Evolutionary conservation across 2,113 vertebrate genomes (phyloP).

Genomic region (Limanda limanda): DNA sequence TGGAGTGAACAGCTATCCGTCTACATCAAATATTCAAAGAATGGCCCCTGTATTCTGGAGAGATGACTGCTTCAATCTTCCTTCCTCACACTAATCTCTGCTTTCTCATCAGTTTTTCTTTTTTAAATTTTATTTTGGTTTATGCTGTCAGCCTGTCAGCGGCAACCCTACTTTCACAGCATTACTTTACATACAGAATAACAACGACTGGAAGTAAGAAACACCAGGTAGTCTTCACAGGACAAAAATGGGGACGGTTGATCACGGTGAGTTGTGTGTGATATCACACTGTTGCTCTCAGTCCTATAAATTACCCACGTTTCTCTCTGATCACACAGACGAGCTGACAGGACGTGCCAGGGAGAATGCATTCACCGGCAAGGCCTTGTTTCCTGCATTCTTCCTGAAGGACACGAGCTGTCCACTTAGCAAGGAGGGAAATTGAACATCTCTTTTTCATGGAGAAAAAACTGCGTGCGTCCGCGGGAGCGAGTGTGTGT

Average conservation of each 20-base stretch:
- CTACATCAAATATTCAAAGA: slow-evolving; percentile 86
- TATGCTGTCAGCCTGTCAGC: slow-evolving; percentile 4
- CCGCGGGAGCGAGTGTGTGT: slow-evolving; percentile 15
- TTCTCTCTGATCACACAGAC: slow-evolving; percentile 62
- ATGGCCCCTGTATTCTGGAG: slow-evolving; percentile 69
- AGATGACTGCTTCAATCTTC: slow-evolving; percentile 72
- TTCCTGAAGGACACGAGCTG: slow-evolving; percentile 75
- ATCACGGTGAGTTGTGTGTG: slow-evolving; percentile 35
- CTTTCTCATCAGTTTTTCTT: slow-evolving; percentile 32
- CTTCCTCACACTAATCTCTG: slow-evolving; percentile 53
- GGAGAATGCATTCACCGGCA: slow-evolving; percentile 68
- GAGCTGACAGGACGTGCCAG: slow-evolving; percentile 62
- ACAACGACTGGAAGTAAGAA: slow-evolving; percentile 20
- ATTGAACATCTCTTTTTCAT: slow-evolving; percentile 78
- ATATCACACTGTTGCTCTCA: slow-evolving; percentile 18
- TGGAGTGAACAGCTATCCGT: slow-evolving; percentile 84
- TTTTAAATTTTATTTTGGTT: neutral
- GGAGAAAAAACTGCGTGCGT: slow-evolving; percentile 36
- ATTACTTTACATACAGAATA: slow-evolving; percentile 26
- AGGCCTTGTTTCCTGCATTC: slow-evolving; percentile 63
- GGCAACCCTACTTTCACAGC: neutral
- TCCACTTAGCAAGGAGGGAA: slow-evolving; percentile 71
- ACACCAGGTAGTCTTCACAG: slow-evolving; percentile 1
- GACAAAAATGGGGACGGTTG: slow-evolving; percentile 16
- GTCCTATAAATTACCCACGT: slow-evolving; percentile 59